Evolutionary conservation across 2,113 vertebrate genomes (phyloP), one percentile per base, ranked within the genome.

Genomic region (Sinocyclocheilus anshuiensis): DNA sequence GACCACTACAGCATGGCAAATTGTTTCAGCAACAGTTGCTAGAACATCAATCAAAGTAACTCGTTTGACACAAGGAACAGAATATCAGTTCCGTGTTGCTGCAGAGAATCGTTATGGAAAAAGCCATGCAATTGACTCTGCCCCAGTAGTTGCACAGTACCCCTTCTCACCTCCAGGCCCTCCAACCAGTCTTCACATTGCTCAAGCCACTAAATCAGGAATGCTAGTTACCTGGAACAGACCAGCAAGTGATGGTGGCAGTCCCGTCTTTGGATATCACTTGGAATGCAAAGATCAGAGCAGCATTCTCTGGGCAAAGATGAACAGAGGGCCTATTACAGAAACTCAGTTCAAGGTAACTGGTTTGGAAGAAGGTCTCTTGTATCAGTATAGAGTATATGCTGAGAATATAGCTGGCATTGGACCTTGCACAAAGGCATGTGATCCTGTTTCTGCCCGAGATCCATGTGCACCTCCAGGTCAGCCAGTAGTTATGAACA

Each of bases 91-190:
- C 96, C 97, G 98, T 78, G 93, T 99, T 86, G 96, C 95, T 92
- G 97, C 98, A 92, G 98, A 99, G 94, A 99, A 99, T 89, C 96
- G 98, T 81, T 99, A 98, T 83, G 98, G 98, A 39, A 99, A 96
- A 92, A 99, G 98, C 82, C 91, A 93, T 88, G 95, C 96, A 1
- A 87, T 92, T 36, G 96, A 97, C 63, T 97, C 97, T 85, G 48
- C 94, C 84, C 92, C 95, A 81, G 89, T 98, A 90, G 92, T 99
- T 92, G 98, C 97, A 87, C 97, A 98, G 83, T 98, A 99, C 93
- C 96, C 98, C 81, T 99, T 99, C 89, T 97, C 96, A 77, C 96
- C 94, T 77, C 98, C 98, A 6, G 96, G 97, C 39, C 92, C 96
- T 90, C 97, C 98, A 91, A 96, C 95, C 86, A 97, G 96, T 29